Evolutionary conservation across 2,888 invertebrate species (phyloP), one percentile per base, ranked within the genome.

Genomic region (Proisotoma minuta): DNA sequence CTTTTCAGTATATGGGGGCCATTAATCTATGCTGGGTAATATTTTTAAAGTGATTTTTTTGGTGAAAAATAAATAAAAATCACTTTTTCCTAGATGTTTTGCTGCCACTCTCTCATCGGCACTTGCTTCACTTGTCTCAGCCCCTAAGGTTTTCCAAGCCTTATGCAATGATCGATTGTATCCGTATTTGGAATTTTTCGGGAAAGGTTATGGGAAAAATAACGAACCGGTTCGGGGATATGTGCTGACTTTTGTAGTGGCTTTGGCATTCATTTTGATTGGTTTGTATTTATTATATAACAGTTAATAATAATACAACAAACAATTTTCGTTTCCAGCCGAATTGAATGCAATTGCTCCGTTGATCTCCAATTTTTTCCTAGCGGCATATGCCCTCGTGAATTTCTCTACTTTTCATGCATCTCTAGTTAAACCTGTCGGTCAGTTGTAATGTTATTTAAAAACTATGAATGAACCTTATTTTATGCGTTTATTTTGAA

Each of bases 101-200:
- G 96, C 97, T 0, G 97, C 98, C 0, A 95, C 98, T 0, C 79
- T 99, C 18, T 96, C 96, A 0, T 97, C 97, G 0, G 98, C 98
- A 0, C 81, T 98, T 57, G 98, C 97, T 0, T 92, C 93, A 69
- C 82, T 99, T 57, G 96, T 99, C 0, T 94, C 95, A 0, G 98
- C 98, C 0, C 98, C 99, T 2, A 91, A 91, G 75, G 81, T 71
- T 43, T 60, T 62, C 29, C 91, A 91, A 76, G 96, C 96, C 0
- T 82, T 98, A 49, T 95, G 96, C 60, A 88, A 89, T 63, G 98
- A 99, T 80, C 85, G 87, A 74, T 89, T 98, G 71, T 98, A 97
- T 79, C 98, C 98, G 0, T 90, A 91, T 10, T 84, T 98, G 68
- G 89, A 89, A 65, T 90, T 85, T 79, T 97, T 99, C 81, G 91